These are phyloP conservation scores for Pangasianodon hypophthalmus DNA, from an alignment of 2,113 vertebrate species.

Conservation along the genomic window DNA sequence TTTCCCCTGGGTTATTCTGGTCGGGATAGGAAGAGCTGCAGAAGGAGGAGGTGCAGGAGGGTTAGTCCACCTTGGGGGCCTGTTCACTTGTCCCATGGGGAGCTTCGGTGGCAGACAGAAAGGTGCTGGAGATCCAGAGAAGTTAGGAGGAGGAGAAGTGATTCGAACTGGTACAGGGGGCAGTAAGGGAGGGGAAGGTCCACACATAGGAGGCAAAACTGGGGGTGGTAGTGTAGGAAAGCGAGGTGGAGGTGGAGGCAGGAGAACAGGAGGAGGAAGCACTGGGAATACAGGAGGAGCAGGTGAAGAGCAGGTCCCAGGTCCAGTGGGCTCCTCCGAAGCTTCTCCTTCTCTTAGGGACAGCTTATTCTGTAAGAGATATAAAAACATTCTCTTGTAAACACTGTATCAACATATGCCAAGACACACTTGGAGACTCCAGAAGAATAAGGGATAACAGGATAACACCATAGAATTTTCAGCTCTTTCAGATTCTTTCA, in stretches of 20 bases:
- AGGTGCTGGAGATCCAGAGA: neutral
- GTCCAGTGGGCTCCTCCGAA: slow-evolving; percentile 73
- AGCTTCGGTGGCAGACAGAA: slow-evolving; percentile 24
- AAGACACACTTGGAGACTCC: neutral
- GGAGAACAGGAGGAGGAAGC: slow-evolving; percentile 69
- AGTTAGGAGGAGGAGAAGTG: slow-evolving; percentile 46
- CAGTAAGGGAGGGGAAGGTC: slow-evolving; percentile 57
- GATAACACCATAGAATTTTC: neutral
- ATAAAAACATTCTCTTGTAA: neutral
- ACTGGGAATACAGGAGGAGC: slow-evolving; percentile 68
- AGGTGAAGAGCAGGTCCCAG: slow-evolving; percentile 13
- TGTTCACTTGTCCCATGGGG: slow-evolving; percentile 17
- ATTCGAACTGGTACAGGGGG: slow-evolving; percentile 61
- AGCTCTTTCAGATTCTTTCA: neutral
- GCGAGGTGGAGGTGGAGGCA: slow-evolving; percentile 78
- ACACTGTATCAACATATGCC: neutral
- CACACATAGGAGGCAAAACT: slow-evolving; percentile 49
- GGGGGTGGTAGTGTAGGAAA: slow-evolving; percentile 77
- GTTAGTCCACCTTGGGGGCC: slow-evolving; percentile 19
- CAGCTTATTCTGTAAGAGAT: slow-evolving; percentile 72
- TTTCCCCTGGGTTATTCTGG: slow-evolving; percentile 51
- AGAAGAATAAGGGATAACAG: neutral
- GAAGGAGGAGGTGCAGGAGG: slow-evolving; percentile 21
- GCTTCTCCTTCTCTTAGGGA: slow-evolving; percentile 80
- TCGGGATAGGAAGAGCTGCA: slow-evolving; percentile 47